Percentiles rank a stretch among this genome's conserved stretches.
Conservation (phyloP, 2,797 vertebrate genomes). For the Dromococcyx pavoninus region DNA sequence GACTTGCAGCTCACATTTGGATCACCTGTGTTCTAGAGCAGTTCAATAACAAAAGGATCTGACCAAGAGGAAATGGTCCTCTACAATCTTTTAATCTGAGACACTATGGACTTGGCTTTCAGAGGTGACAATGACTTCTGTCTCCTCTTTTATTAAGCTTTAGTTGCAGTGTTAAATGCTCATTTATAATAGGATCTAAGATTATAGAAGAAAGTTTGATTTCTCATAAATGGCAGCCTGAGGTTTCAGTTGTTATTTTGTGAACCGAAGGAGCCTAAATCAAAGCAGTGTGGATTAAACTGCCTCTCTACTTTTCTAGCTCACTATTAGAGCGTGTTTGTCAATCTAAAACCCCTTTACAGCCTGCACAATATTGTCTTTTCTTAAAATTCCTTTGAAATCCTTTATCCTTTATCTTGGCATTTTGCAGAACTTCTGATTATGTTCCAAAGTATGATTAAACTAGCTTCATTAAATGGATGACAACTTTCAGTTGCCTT, state of each 20-base stretch:
- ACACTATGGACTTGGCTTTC: not conserved
- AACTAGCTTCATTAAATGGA: constrained; percentile 4
- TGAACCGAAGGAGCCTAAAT: not conserved
- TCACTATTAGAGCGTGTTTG: not conserved
- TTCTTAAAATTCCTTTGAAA: not conserved
- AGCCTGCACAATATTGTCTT: not conserved
- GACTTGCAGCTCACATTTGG: fast-evolving
- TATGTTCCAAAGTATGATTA: not conserved
- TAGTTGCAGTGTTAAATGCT: not conserved
- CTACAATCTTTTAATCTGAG: not conserved
- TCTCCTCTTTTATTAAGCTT: not conserved
- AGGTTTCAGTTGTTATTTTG: not conserved
- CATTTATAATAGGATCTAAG: not conserved
- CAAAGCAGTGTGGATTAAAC: not conserved
- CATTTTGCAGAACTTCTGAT: not conserved
- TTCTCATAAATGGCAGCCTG: not conserved
- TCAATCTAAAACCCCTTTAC: not conserved
- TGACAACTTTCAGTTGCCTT: constrained; percentile 20
- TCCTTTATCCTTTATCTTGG: not conserved
- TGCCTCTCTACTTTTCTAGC: not conserved
- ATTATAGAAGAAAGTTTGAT: not conserved
- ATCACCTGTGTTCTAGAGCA: not conserved
- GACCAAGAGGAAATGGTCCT: not conserved
- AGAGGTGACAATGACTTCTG: fast-evolving
- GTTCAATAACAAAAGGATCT: not conserved